These are phyloP conservation scores for Deroplatys truncata DNA, from an alignment of 2,888 invertebrate genomes.

Conservation along the genomic window DNA sequence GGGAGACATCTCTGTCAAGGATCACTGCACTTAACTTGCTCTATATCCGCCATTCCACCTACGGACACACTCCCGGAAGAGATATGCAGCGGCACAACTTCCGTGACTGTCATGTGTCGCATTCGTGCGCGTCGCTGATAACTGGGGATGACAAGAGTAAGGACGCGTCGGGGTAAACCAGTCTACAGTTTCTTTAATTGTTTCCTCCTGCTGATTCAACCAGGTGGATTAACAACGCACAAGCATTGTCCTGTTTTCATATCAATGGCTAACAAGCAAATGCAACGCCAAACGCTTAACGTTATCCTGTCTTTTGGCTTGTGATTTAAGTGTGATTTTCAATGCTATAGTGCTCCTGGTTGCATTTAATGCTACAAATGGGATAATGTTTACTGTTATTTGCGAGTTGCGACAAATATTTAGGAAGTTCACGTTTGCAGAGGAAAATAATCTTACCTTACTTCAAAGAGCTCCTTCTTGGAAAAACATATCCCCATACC, in stretches of 20 bases:
- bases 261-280: neutral
- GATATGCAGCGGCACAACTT: neutral
- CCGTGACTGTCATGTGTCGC: neutral
- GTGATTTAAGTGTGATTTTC: too few relatives aligned
- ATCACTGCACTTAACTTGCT: neutral
- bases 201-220: neutral
- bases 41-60: neutral
- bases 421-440: too few relatives aligned
- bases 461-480: too few relatives aligned
- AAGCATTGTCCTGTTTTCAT: neutral
- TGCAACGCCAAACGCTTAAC: too few relatives aligned
- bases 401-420: too few relatives aligned
- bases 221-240: too few relatives aligned
- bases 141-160: neutral
- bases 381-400: too few relatives aligned
- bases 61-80: neutral
- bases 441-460: too few relatives aligned
- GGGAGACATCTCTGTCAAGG: neutral
- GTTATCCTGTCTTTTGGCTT: too few relatives aligned
- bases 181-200: neutral
- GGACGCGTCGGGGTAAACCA: neutral
- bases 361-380: too few relatives aligned
- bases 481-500: too few relatives aligned
- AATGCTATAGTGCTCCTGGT: too few relatives aligned
- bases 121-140: neutral